Conservation (phyloP, 1,140 invertebrate genomes). For the Rhyzopertha dominica region DNA sequence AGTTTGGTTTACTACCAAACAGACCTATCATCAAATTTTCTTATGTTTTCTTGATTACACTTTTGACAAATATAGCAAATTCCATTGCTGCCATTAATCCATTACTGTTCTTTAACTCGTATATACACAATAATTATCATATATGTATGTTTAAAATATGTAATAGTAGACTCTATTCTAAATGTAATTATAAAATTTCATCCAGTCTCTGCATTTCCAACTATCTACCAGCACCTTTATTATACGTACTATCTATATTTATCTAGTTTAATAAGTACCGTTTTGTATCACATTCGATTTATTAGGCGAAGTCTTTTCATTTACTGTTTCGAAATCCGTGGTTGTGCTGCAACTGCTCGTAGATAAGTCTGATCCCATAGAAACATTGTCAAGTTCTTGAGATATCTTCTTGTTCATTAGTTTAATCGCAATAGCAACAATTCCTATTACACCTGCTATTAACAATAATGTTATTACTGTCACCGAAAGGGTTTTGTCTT, state of each 20-base stretch:
- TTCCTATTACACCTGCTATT: conserved; percentile 36
- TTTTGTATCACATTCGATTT: background rate
- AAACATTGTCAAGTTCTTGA: conserved; percentile 33
- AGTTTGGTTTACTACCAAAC: too few species aligned
- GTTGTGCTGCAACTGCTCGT: conserved; percentile 35
- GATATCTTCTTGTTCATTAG: conserved; percentile 23
- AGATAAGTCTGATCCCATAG: conserved; percentile 35
- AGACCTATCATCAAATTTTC: too few species aligned
- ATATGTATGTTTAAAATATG: background rate
- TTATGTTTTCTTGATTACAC: too few species aligned
- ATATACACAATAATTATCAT: too few species aligned
- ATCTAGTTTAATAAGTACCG: conserved; percentile 5
- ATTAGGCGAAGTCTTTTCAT: conserved; percentile 7
- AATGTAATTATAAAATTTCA: conserved; percentile 16
- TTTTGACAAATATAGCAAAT: too few species aligned
- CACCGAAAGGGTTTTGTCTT: conserved; percentile 33
- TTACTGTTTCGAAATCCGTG: conserved; percentile 25
- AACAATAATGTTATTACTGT: conserved; percentile 35
- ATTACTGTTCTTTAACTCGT: too few species aligned
- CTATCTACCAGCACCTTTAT: background rate
- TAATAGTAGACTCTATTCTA: background rate
- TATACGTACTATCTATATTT: conserved; percentile 9
- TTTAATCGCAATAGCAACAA: conserved; percentile 31
- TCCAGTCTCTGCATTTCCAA: background rate
- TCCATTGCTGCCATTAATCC: too few species aligned